phyloP scores from a whole-genome alignment of 2,113 vertebrate species.

The Aramus guarauna region DNA sequence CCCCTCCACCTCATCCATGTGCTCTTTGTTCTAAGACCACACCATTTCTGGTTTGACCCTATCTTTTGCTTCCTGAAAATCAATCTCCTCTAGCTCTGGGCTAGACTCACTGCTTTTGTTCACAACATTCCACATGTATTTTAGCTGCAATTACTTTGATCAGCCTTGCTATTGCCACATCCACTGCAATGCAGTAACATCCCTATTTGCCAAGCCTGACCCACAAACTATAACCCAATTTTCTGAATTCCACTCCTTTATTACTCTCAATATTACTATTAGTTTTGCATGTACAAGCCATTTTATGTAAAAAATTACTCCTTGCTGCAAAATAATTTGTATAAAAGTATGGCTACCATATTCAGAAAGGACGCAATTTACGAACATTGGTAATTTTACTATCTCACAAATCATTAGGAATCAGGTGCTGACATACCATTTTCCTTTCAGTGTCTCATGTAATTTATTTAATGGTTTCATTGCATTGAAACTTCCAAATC shows the following conservation, averaged over 20 bases:
- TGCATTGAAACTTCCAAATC: neutral
- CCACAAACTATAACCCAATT: neutral
- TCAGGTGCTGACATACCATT: neutral
- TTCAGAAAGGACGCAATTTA: neutral
- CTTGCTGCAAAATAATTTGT: neutral
- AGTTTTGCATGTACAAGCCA: neutral
- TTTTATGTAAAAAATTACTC: neutral
- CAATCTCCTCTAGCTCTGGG: neutral
- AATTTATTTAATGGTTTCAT: neutral
- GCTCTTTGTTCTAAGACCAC: neutral
- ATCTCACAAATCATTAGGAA: neutral
- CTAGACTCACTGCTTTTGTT: neutral
- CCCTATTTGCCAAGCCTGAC: neutral
- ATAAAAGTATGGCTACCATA: neutral
- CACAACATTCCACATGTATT: neutral
- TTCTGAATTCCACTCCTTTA: neutral
- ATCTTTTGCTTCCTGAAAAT: neutral
- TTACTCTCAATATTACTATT: neutral
- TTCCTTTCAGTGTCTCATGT: neutral
- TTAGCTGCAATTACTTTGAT: neutral
- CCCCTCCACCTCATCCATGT: neutral
- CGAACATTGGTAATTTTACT: neutral
- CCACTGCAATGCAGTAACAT: neutral
- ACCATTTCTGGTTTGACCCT: neutral
- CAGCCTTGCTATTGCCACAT: neutral